Conservation (phyloP, 1,140 invertebrate genomes). For the Pachypsylla venusta region DNA sequence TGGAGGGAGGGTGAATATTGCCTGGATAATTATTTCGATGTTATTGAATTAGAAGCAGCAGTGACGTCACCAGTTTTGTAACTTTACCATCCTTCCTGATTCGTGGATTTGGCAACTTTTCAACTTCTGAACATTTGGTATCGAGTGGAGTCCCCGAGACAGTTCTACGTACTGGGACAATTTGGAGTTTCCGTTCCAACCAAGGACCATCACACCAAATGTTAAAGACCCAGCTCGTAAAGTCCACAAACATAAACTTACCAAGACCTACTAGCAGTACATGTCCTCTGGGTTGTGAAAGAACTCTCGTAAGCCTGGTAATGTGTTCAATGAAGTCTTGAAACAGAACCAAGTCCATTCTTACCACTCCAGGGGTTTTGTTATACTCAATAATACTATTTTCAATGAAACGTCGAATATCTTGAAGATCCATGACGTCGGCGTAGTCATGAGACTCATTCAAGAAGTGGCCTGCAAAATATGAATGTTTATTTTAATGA, state of each 20-base stretch:
- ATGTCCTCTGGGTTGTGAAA: slow-evolving; percentile 67
- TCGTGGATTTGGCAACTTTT: too few relatives aligned
- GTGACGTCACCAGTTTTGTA: too few relatives aligned
- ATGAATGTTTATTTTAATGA: slow-evolving; percentile 9
- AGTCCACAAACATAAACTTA: slow-evolving; percentile 25
- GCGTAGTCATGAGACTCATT: slow-evolving; percentile 59
- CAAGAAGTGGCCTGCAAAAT: slow-evolving; percentile 44
- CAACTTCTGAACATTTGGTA: too few relatives aligned
- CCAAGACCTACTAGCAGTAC: slow-evolving; percentile 68
- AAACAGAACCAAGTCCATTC: slow-evolving; percentile 67
- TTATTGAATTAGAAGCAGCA: too few relatives aligned
- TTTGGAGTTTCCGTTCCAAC: too few relatives aligned
- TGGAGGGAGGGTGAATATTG: too few relatives aligned
- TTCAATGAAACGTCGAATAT: slow-evolving; percentile 45
- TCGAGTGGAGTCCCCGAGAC: too few relatives aligned
- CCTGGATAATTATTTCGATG: too few relatives aligned
- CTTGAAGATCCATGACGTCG: slow-evolving; percentile 46
- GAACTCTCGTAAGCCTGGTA: slow-evolving; percentile 58
- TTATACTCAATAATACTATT: slow-evolving; percentile 65
- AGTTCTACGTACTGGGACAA: too few relatives aligned
- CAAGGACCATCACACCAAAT: too few relatives aligned
- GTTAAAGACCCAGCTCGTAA: too few relatives aligned
- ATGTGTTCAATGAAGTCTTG: slow-evolving; percentile 72
- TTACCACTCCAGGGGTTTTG: slow-evolving; percentile 49
- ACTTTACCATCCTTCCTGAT: too few relatives aligned